Base-by-base conservation (phyloP, 1,140 invertebrate species). In the Plectus sambesii region DNA sequence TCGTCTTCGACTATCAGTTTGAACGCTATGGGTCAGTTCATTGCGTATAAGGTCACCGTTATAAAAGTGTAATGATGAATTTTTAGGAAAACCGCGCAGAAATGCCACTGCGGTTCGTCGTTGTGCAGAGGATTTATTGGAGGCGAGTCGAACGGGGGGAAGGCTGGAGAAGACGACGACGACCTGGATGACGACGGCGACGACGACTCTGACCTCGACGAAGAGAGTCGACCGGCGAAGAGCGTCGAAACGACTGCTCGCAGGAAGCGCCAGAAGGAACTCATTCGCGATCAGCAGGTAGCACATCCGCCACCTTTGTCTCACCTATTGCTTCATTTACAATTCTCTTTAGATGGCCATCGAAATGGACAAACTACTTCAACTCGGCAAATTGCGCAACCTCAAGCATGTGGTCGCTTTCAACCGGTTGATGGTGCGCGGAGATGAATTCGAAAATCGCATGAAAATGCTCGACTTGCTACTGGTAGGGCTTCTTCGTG, bases 1-100 rank as follows among this genome's bases (percentile, higher is more conserved):
- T 98, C 22, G 97, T 88, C 0, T 97, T 98, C 74, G 89, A 98
- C 72, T 98, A 98, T 71, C 84, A 93, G 70, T 92, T 93, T 74
- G 86, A 96, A 73, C 74, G 87, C 63, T 96, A 92, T 76, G 89
- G 87, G 83, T 85, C 73, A 70, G 76, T n/a, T n/a, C n/a, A n/a
- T n/a, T n/a, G n/a, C n/a, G n/a, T n/a, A n/a, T n/a, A n/a, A n/a
- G n/a, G n/a, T n/a, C n/a, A n/a, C n/a, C 12, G n/a, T 41, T 27
- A 17, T 17, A 9, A 41, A 17, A 17, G 33, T 17, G n/a, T 8
- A 9, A 17, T 17, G 9, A 23, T 9, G 9, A 41, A 17, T 9
- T 17, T 53, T 12, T 24, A 55, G 51, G 6, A 53, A 55, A 22
- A 35, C 22, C n/a, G n/a, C n/a, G n/a, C n/a, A n/a, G n/a, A n/a